phyloP scores from a whole-genome alignment of 2,797 vertebrate genomes.

The Glossophaga mutica region DNA sequence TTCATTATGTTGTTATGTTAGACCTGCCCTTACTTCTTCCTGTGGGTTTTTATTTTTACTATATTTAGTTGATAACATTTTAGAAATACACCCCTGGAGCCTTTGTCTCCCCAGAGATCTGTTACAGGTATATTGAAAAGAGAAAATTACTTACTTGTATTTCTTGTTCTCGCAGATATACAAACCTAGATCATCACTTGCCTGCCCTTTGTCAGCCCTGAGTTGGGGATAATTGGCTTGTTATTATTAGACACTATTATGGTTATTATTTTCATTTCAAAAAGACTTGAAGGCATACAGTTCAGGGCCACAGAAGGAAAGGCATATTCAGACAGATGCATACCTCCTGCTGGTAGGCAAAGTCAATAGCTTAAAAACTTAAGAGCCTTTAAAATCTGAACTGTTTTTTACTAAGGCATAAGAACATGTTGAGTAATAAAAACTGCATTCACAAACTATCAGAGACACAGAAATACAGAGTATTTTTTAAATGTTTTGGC shows the following conservation, averaged over 20 bases:
- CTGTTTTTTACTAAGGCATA: constrained; percentile 5
- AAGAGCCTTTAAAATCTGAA: constrained; percentile 14
- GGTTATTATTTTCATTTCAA: constrained; percentile 73
- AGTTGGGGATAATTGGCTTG: constrained; percentile 67
- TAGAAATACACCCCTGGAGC: constrained; percentile 42
- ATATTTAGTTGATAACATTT: constrained; percentile 55
- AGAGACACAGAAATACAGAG: not conserved
- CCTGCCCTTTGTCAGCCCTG: constrained; percentile 59
- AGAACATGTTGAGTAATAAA: constrained; percentile 22
- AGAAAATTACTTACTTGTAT: constrained; percentile 63
- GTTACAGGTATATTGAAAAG: constrained; percentile 60
- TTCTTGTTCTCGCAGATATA: constrained; percentile 48
- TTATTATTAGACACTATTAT: constrained; percentile 70
- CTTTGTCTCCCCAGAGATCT: constrained; percentile 50
- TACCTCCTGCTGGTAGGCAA: constrained; percentile 49
- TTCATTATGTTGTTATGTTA: not conserved
- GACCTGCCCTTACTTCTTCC: constrained; percentile 10
- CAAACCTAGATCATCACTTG: constrained; percentile 52
- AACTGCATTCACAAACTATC: constrained; percentile 15
- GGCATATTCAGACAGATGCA: constrained; percentile 24
- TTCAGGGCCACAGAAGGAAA: constrained; percentile 32
- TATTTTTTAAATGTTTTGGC: not conserved
- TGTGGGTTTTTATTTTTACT: not conserved
- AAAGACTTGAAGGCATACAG: constrained; percentile 33
- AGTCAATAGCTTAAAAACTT: constrained; percentile 29